These are phyloP conservation scores for Odontamblyopus lacepedii DNA, from an alignment of 2,797 vertebrate species.

Conservation along the genomic window DNA sequence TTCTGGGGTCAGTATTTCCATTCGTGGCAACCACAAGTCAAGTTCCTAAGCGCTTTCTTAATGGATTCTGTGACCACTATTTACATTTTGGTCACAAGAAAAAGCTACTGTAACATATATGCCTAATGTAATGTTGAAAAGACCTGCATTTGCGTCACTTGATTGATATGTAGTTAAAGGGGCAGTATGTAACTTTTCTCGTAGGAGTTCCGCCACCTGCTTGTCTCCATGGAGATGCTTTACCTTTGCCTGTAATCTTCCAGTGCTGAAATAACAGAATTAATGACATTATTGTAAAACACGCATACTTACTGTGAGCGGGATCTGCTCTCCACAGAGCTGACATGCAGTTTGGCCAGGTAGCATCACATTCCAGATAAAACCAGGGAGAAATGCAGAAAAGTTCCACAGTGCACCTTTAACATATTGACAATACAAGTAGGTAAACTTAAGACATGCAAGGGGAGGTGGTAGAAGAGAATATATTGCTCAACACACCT, in stretches of 20 bases:
- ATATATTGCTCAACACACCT: constrained; percentile 14
- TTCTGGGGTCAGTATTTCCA: constrained; percentile 54
- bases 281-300: too few relatives aligned
- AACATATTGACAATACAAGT: neutral
- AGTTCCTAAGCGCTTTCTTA: constrained; percentile 9
- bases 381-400: too few relatives aligned
- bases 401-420: neutral
- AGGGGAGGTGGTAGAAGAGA: neutral
- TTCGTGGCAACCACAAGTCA: constrained; percentile 34
- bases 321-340: too few relatives aligned
- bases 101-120: neutral
- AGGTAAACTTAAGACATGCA: neutral
- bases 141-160: neutral
- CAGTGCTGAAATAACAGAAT: too few relatives aligned
- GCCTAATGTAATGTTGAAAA: neutral
- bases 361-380: too few relatives aligned
- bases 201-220: too few relatives aligned
- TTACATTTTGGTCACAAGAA: neutral
- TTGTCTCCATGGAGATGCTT: too few relatives aligned
- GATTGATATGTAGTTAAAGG: too few relatives aligned
- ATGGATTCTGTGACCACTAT: constrained; percentile 25
- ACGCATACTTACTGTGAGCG: too few relatives aligned
- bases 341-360: too few relatives aligned
- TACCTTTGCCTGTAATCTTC: too few relatives aligned
- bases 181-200: too few relatives aligned